phyloP scores from a whole-genome alignment of 2,888 invertebrate genomes.

The Caenorhabditis uteleia region DNA sequence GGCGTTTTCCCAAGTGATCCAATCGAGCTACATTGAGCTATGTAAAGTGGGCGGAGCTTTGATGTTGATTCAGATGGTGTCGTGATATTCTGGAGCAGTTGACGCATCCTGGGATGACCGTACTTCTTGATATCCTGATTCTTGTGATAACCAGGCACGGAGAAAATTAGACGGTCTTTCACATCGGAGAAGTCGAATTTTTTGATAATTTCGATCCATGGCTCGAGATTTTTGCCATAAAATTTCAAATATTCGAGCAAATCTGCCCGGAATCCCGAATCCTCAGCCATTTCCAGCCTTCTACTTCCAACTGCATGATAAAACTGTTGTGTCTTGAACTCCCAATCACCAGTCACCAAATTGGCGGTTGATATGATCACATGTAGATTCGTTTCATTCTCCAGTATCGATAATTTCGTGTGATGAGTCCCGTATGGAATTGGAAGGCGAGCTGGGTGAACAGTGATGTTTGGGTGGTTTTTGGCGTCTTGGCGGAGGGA shows the following conservation, averaged over 20 bases:
- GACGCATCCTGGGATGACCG: slow-evolving; percentile 24
- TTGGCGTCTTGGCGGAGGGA: background rate
- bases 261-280: slow-evolving; percentile 24
- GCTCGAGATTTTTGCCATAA: background rate
- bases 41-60: slow-evolving; percentile 17
- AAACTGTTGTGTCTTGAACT: slow-evolving; percentile 57
- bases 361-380: slow-evolving; percentile 62
- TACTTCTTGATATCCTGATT: slow-evolving; percentile 10
- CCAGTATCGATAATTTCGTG: slow-evolving; percentile 59
- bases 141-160: slow-evolving; percentile 58
- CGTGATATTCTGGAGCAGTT: slow-evolving; percentile 3
- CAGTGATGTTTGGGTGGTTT: slow-evolving; percentile 19
- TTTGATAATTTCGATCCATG: slow-evolving; percentile 36
- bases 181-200: slow-evolving; percentile 31
- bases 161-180: slow-evolving; percentile 53
- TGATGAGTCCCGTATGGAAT: slow-evolving; percentile 63
- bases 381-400: slow-evolving; percentile 49
- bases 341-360: slow-evolving; percentile 56
- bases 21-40: slow-evolving; percentile 60
- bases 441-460: slow-evolving; percentile 39
- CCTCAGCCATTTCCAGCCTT: background rate
- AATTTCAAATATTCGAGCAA: slow-evolving; percentile 32
- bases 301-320: slow-evolving; percentile 44
- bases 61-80: background rate
- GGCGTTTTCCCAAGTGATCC: slow-evolving; percentile 77